Percentiles rank a stretch among this genome's conserved stretches.
Conservation (phyloP, 2,888 invertebrate genomes). For the Leptopterna dolabrata region DNA sequence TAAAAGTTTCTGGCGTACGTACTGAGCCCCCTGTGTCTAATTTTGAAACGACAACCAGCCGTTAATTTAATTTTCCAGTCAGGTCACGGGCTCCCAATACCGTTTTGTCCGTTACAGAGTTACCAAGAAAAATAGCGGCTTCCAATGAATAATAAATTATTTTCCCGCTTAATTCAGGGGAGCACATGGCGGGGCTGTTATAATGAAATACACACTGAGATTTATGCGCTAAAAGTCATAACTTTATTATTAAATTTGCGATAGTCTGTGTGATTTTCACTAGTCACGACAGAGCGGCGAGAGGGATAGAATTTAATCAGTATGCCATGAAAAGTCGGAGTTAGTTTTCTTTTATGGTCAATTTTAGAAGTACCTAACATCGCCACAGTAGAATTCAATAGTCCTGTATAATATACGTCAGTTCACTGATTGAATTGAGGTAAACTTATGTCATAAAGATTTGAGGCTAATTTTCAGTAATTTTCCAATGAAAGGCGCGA, state of each 20-base stretch:
- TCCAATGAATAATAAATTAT: conserved; percentile 2
- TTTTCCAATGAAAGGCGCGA: too few relatives aligned
- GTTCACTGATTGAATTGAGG: too few relatives aligned
- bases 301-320: background rate
- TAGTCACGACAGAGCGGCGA: background rate
- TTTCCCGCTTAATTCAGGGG: background rate
- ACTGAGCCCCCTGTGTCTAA: background rate
- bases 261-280: background rate
- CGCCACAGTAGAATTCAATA: too few relatives aligned
- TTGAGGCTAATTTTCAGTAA: too few relatives aligned
- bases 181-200: background rate
- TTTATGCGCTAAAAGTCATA: background rate
- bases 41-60: background rate
- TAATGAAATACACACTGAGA: background rate
- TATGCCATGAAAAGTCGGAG: too few relatives aligned
- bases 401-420: too few relatives aligned
- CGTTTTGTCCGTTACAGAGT: background rate
- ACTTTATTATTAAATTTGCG: background rate
- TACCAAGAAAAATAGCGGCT: background rate
- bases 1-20: background rate
- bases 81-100: background rate
- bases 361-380: too few relatives aligned
- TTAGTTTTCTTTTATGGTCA: too few relatives aligned
- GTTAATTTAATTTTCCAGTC: background rate
- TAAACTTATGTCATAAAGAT: too few relatives aligned